A percentile compares a stretch with the other conserved stretches of the same genome.
phyloP scores from a whole-genome alignment of 2,113 vertebrate species.

The Eretmodus cyanostictus region DNA sequence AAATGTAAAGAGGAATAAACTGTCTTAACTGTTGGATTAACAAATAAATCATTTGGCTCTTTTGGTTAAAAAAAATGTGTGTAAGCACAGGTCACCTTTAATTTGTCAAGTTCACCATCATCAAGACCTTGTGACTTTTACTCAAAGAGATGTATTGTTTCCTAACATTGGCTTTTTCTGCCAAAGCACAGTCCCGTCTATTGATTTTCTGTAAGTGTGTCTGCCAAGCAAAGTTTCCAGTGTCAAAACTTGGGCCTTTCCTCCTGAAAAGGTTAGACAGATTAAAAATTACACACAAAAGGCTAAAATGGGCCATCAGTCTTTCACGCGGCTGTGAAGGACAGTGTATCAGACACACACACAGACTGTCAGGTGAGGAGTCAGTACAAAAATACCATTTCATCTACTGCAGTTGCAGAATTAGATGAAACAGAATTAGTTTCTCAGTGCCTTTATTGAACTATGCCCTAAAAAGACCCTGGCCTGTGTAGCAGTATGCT shows the following conservation, averaged over 20 bases:
- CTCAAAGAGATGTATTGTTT: neutral
- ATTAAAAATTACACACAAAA: neutral
- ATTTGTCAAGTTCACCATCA: neutral
- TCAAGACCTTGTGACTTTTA: neutral
- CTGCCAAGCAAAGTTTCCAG: neutral
- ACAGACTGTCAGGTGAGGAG: neutral
- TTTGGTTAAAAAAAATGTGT: neutral
- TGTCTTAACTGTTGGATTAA: neutral
- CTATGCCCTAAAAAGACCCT: neutral
- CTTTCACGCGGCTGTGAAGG: neutral
- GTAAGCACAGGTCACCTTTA: neutral
- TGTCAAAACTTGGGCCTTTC: neutral
- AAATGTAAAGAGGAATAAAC: neutral
- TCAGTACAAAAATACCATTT: neutral
- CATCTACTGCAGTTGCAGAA: slow-evolving; percentile 5
- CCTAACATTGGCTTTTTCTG: neutral
- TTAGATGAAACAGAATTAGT: neutral
- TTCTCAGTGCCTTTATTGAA: neutral
- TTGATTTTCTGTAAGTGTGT: neutral
- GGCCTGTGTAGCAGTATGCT: neutral
- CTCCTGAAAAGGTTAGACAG: neutral
- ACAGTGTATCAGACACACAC: neutral
- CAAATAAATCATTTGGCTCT: neutral
- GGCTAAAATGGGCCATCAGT: neutral
- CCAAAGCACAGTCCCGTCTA: neutral